A percentile compares a stretch with the other conserved stretches of the same genome.
Conservation (phyloP, 2,888 invertebrate genomes). For the Apotomis betuletana region DNA sequence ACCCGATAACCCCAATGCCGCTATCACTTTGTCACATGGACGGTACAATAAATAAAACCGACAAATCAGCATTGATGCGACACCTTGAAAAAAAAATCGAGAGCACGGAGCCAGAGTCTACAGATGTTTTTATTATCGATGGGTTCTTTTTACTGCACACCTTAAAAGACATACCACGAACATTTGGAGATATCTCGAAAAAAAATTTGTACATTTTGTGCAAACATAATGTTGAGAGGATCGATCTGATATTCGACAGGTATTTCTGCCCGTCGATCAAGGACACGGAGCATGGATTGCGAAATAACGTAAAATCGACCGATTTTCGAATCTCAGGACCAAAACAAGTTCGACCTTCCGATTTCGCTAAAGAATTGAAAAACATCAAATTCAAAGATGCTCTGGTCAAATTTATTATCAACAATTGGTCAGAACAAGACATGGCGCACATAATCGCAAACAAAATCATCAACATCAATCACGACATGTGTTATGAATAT, state of each 20-base stretch:
- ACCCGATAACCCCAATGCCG: not conserved
- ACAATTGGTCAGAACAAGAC: not conserved
- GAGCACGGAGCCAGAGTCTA: too few relatives aligned
- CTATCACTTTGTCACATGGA: not conserved
- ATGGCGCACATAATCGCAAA: not conserved
- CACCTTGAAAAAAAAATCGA: too few relatives aligned
- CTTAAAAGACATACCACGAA: not conserved
- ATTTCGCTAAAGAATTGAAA: too few relatives aligned
- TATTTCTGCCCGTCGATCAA: not conserved
- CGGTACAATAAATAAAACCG: too few relatives aligned
- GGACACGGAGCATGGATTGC: not conserved
- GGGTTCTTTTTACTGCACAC: not conserved
- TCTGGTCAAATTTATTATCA: too few relatives aligned
- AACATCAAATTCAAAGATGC: too few relatives aligned
- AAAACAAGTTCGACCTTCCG: too few relatives aligned
- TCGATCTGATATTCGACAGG: not conserved
- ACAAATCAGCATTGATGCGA: too few relatives aligned
- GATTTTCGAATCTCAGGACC: too few relatives aligned
- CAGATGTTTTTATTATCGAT: not conserved
- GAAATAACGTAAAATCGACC: not conserved
- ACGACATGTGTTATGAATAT: not conserved
- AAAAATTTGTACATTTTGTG: not conserved
- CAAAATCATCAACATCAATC: not conserved
- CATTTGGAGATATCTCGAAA: not conserved
- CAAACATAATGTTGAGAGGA: not conserved